Evolutionary conservation across 1,140 invertebrate species (phyloP).

Genomic region (Pachypeltis micranthus): DNA sequence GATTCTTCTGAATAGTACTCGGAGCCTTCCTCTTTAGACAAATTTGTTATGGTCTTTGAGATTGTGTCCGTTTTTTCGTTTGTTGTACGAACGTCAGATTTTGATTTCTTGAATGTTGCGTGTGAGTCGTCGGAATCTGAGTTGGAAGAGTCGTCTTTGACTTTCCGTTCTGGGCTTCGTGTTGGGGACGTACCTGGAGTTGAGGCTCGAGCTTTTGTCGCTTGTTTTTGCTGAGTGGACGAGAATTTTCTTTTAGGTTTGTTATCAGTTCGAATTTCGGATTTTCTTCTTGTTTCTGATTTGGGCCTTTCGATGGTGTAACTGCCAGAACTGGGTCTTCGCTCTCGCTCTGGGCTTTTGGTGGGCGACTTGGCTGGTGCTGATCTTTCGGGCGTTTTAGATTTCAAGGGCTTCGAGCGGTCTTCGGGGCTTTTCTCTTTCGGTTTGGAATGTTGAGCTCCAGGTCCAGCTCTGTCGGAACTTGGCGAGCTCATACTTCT

Average conservation of each 20-base stretch:
- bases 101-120: conserved; percentile 25
- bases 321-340: conserved; percentile 26
- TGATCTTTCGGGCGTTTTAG: not conserved
- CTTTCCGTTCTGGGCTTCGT: conserved; percentile 22
- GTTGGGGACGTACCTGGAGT: conserved; percentile 28
- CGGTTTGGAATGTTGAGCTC: conserved; percentile 1
- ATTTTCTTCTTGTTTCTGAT: conserved; percentile 21
- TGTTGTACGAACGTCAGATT: conserved; percentile 13
- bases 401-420: not conserved
- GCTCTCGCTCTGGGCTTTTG: conserved; percentile 21
- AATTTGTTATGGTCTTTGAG: conserved; percentile 12
- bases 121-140: conserved; percentile 27
- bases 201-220: conserved; percentile 27
- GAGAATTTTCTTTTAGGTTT: conserved; percentile 29
- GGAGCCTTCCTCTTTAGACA: conserved; percentile 28
- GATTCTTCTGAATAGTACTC: conserved; percentile 33
- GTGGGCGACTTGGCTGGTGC: not conserved
- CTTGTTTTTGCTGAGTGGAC: conserved; percentile 25
- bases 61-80: conserved; percentile 9
- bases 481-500: conserved; percentile 5
- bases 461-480: conserved; percentile 4
- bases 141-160: conserved; percentile 18
- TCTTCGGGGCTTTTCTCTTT: conserved; percentile 20
- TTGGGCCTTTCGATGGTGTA: conserved; percentile 25
- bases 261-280: conserved; percentile 17